Percentiles rank a stretch among this genome's conserved stretches.
Evolutionary conservation across 2,113 vertebrate species (phyloP).

Genomic region (Phoxinus phoxinus): DNA sequence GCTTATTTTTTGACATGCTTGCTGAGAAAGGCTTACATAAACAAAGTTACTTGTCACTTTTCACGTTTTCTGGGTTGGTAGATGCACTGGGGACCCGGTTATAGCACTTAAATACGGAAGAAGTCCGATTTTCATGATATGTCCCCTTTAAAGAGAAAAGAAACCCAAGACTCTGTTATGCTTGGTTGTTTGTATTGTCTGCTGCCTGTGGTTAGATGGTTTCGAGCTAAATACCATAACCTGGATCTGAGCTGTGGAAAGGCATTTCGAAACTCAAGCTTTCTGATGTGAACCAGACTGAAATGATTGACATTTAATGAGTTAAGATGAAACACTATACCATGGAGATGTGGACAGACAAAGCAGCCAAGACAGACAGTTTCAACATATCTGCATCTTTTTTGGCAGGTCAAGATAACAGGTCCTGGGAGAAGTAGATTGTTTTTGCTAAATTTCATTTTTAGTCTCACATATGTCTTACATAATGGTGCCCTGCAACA

Average conservation of each 20-base stretch:
- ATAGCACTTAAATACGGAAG: no score
- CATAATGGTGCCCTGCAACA: neutral
- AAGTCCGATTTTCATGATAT: no score
- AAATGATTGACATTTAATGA: slow-evolving; percentile 38
- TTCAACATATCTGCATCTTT: slow-evolving; percentile 12
- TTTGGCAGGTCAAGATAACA: neutral
- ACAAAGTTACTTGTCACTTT: no score
- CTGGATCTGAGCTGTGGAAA: slow-evolving; percentile 19
- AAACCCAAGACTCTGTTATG: neutral
- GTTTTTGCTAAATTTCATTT: neutral
- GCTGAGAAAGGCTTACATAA: no score
- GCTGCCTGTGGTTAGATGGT: slow-evolving; percentile 7
- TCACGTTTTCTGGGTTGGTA: no score
- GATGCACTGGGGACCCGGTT: no score
- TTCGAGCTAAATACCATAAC: slow-evolving; percentile 32
- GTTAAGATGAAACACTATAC: slow-evolving; percentile 35
- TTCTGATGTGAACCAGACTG: slow-evolving; percentile 4
- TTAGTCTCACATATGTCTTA: neutral
- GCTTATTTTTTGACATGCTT: no score
- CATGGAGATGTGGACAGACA: slow-evolving; percentile 20
- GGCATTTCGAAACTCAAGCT: slow-evolving; percentile 17
- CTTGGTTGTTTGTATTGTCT: slow-evolving; percentile 14
- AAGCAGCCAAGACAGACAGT: slow-evolving; percentile 30
- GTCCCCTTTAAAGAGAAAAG: neutral
- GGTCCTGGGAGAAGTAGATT: neutral